Conservation (phyloP, 2,113 vertebrate species). For the Elachura formosa region DNA sequence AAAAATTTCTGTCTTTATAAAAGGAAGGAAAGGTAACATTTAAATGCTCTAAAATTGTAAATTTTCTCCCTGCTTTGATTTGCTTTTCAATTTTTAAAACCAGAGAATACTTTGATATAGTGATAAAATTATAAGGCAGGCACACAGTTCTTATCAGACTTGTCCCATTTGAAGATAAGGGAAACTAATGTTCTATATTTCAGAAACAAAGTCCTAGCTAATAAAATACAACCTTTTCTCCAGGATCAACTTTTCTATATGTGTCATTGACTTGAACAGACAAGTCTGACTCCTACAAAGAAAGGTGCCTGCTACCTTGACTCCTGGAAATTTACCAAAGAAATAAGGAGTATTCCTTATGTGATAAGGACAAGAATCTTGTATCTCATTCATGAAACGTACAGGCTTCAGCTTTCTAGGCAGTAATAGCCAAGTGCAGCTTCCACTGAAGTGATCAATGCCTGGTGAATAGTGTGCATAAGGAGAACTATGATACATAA, state of each 20-base stretch:
- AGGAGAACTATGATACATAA: neutral
- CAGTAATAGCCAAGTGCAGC: neutral
- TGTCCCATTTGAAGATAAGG: neutral
- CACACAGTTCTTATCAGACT: neutral
- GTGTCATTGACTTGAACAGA: constrained; percentile 45
- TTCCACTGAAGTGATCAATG: neutral
- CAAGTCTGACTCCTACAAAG: neutral
- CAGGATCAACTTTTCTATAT: neutral
- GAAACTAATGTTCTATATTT: neutral
- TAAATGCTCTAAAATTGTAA: neutral
- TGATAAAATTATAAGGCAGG: neutral
- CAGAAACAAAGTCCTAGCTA: constrained; percentile 15
- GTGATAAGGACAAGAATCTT: neutral
- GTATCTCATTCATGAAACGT: neutral
- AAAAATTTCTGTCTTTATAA: neutral
- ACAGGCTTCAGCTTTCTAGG: neutral
- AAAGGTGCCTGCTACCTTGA: neutral
- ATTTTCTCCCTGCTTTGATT: neutral
- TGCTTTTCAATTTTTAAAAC: neutral
- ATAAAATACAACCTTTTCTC: constrained; percentile 32
- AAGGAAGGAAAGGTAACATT: neutral
- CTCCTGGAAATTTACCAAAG: neutral
- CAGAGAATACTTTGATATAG: neutral
- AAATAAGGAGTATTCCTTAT: neutral
- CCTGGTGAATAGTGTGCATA: neutral